Conservation (phyloP, 2,113 vertebrate genomes). For the Mionectes macconnelli region DNA sequence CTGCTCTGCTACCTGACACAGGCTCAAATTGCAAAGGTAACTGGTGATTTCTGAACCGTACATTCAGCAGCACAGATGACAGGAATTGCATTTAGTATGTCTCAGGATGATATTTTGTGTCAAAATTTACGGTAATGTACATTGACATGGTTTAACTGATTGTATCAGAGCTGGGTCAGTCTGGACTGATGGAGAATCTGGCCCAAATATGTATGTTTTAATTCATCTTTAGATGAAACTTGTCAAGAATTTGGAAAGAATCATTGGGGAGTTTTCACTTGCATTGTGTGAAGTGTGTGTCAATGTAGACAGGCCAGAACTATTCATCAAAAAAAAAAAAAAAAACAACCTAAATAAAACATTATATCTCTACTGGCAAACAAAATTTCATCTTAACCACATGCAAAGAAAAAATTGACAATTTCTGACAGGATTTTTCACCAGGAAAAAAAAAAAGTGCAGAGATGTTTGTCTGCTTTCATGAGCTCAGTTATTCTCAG, state of each 20-base stretch:
- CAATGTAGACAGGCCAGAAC: neutral
- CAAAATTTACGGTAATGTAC: neutral
- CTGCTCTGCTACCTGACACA: neutral
- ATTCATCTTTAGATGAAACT: neutral
- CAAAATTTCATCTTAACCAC: neutral
- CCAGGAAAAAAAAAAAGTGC: neutral
- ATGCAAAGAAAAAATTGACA: neutral
- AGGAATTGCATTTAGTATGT: neutral
- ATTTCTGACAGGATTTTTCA: conserved; percentile 31
- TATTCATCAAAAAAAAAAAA: neutral
- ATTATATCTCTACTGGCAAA: neutral
- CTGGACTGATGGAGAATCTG: neutral
- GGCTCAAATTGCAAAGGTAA: neutral
- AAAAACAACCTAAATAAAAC: conserved; percentile 24
- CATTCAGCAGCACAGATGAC: neutral
- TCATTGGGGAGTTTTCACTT: neutral
- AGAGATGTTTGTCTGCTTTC: neutral
- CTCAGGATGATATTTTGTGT: neutral
- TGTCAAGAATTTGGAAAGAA: neutral
- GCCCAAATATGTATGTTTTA: neutral
- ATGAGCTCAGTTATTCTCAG: conserved; percentile 18
- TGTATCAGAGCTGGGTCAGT: neutral
- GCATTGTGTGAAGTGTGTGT: neutral
- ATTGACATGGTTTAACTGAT: neutral
- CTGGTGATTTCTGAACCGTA: neutral